Evolutionary conservation across 2,797 vertebrate genomes (phyloP).

Genomic region (Hypotaenidia okinawae): DNA sequence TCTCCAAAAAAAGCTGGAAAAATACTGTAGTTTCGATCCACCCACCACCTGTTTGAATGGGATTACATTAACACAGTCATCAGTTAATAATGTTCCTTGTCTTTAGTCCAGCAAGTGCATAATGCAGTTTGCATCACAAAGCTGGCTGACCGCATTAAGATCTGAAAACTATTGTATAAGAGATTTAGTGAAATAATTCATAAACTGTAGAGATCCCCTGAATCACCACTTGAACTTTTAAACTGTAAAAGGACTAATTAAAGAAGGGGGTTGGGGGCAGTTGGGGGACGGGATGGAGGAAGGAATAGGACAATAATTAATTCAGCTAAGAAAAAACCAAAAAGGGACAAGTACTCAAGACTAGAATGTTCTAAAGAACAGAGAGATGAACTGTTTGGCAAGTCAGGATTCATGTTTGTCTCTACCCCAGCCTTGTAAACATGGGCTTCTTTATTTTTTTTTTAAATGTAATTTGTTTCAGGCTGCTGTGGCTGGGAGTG

Average conservation of each 20-base stretch:
- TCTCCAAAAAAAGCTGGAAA: neutral
- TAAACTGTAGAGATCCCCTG: neutral
- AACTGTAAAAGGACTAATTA: neutral
- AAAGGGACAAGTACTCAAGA: neutral
- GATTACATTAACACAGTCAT: neutral
- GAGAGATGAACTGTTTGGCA: neutral
- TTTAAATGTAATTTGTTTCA: neutral
- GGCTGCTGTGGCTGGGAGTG: neutral
- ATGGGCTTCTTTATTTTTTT: neutral
- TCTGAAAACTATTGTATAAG: neutral
- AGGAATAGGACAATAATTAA: neutral
- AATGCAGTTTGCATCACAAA: neutral
- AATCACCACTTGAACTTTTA: neutral
- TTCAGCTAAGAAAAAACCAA: neutral
- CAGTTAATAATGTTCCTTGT: neutral
- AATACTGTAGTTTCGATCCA: neutral
- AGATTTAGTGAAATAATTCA: neutral
- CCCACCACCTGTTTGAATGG: neutral
- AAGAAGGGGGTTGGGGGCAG: neutral
- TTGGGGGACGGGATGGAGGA: neutral
- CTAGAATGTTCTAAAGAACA: neutral
- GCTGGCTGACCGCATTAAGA: neutral
- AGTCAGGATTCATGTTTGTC: neutral
- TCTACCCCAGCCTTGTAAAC: neutral
- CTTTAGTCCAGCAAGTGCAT: neutral